phyloP scores from a whole-genome alignment of 2,113 vertebrate genomes.

The Strix uralensis region DNA sequence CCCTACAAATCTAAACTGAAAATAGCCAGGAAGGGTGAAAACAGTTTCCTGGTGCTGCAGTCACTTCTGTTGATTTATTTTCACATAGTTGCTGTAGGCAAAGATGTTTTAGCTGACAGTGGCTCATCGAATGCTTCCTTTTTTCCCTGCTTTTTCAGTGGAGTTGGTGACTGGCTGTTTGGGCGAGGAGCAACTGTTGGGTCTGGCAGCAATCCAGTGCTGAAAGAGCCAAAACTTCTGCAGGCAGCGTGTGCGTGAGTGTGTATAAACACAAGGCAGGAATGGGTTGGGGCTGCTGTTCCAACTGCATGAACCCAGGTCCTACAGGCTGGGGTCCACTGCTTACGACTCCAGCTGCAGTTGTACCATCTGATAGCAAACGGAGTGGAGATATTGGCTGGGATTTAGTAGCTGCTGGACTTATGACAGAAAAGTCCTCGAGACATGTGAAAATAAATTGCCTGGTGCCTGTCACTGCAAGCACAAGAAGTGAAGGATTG shows the following conservation, averaged over 20 bases:
- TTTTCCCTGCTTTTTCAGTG: not conserved
- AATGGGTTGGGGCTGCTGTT: not conserved
- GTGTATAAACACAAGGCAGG: not conserved
- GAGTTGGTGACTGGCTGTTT: not conserved
- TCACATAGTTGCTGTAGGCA: not conserved
- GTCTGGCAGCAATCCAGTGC: not conserved
- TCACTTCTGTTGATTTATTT: not conserved
- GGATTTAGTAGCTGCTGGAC: not conserved
- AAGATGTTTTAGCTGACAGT: not conserved
- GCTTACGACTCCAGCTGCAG: not conserved
- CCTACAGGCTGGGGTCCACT: not conserved
- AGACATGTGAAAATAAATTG: not conserved
- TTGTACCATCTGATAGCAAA: not conserved
- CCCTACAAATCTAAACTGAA: not conserved
- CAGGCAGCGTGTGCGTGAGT: not conserved
- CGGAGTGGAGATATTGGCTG: not conserved
- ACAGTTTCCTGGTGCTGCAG: not conserved
- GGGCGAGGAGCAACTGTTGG: not conserved
- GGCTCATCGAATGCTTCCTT: not conserved
- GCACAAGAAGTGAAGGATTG: not conserved
- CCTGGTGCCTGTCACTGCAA: not conserved
- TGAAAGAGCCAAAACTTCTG: not conserved
- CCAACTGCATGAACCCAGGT: not conserved
- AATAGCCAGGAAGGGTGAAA: not conserved
- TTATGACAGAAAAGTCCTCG: not conserved